These are phyloP conservation scores for Hydractinia echinata DNA, from an alignment of 30 jellyfish, hydroid and myxozoan species.

Conservation along the genomic window DNA sequence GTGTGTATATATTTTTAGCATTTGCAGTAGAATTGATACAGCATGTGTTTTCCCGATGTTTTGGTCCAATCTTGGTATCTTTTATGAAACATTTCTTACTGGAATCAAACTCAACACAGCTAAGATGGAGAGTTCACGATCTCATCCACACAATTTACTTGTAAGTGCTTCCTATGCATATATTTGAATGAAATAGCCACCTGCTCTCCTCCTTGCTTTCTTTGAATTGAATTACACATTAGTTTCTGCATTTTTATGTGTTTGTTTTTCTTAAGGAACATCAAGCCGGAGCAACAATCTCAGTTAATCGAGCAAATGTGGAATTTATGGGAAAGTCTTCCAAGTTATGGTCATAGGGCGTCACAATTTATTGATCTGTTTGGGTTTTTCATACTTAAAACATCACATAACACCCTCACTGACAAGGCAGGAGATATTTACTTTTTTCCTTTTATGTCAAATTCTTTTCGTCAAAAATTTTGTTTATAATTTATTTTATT, in stretches of 20 bases:
- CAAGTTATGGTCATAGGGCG: constrained; percentile 83
- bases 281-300: constrained; percentile 55
- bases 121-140: constrained; percentile 92
- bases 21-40: constrained; percentile 42
- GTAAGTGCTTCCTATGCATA: constrained; percentile 34
- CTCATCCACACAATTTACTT: constrained; percentile 60
- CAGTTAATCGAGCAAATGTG: constrained; percentile 70
- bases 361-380: constrained; percentile 94
- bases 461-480: too few species aligned
- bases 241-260: too few species aligned
- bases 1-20: background rate
- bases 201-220: background rate
- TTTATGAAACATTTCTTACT: constrained; percentile 64
- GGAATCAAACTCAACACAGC: constrained; percentile 76
- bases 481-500: too few species aligned
- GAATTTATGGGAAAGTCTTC: constrained; percentile 75
- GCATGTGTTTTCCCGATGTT: constrained; percentile 56
- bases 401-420: constrained; percentile 36
- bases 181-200: background rate
- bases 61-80: constrained; percentile 43
- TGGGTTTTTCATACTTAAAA: constrained; percentile 77
- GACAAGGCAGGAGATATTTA: constrained; percentile 32
- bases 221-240: too few species aligned
- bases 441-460: too few species aligned
- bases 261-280: constrained; percentile 40